These are phyloP conservation scores for Callyntrura guangdongensis DNA, from an alignment of 2,888 invertebrate genomes.

Conservation along the genomic window DNA sequence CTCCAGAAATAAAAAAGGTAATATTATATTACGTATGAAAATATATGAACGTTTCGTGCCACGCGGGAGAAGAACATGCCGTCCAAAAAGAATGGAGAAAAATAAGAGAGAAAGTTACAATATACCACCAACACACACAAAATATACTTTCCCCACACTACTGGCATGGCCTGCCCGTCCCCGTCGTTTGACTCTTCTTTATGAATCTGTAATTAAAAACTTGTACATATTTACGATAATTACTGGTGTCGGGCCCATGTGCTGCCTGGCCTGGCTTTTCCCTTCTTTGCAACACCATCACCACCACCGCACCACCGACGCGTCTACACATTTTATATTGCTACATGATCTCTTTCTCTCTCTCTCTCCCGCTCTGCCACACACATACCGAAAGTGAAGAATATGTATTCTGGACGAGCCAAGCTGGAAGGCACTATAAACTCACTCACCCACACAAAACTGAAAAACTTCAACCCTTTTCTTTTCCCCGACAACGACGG, in stretches of 20 bases:
- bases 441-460: not conserved
- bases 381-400: constrained; percentile 39
- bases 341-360: constrained; percentile 46
- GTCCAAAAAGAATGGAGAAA: constrained; percentile 2
- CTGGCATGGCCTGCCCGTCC: constrained; percentile 46
- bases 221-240: constrained; percentile 80
- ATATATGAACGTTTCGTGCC: constrained; percentile 77
- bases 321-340: constrained; percentile 61
- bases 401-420: constrained; percentile 59
- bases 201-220: constrained; percentile 80
- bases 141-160: constrained; percentile 25
- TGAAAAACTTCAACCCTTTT: constrained; percentile 44
- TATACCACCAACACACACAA: constrained; percentile 24
- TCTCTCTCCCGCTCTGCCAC: constrained; percentile 19
- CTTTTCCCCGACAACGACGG: not conserved
- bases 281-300: constrained; percentile 15
- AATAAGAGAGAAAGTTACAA: constrained; percentile 43
- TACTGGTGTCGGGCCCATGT: constrained; percentile 78
- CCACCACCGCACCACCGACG: not conserved
- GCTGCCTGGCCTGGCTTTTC: constrained; percentile 65
- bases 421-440: constrained; percentile 8
- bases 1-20: constrained; percentile 68
- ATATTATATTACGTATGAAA: constrained; percentile 76
- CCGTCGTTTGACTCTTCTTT: constrained; percentile 79
- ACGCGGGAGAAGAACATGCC: constrained; percentile 51